These are phyloP conservation scores for Metacarcinus magister DNA, from an alignment of 2,888 invertebrate species.

Conservation along the genomic window DNA sequence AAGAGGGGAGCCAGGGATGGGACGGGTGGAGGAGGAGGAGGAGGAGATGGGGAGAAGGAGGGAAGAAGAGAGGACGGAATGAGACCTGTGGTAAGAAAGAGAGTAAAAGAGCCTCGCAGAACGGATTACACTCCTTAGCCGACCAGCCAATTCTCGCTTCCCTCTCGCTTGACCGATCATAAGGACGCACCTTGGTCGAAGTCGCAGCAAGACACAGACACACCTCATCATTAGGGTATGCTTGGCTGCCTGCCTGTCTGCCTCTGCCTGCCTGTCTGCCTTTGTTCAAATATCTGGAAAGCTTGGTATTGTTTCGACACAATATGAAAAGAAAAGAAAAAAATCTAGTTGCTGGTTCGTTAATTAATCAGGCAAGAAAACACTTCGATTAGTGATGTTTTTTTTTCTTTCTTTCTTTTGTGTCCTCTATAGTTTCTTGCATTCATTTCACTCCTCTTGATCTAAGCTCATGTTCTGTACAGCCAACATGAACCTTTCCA, in stretches of 20 bases:
- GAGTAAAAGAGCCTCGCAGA: background rate
- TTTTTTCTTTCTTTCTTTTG: too few relatives aligned
- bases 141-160: background rate
- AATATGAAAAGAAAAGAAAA: background rate
- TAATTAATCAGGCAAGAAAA: background rate
- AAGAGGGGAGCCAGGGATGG: background rate
- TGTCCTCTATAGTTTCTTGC: background rate
- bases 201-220: background rate
- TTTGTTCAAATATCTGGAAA: too few relatives aligned
- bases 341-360: background rate
- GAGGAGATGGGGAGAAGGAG: background rate
- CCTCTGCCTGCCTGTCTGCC: background rate
- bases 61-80: background rate
- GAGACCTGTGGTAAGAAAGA: background rate
- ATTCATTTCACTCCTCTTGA: background rate
- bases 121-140: background rate
- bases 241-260: background rate
- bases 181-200: background rate
- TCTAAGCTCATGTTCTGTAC: background rate
- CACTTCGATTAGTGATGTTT: too few relatives aligned
- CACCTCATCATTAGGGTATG: too few relatives aligned
- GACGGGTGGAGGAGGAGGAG: background rate
- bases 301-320: too few relatives aligned
- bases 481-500: background rate
- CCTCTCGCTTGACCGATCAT: background rate